phyloP scores from a whole-genome alignment of 1,140 invertebrate genomes.

The Temnothorax longispinosus region DNA sequence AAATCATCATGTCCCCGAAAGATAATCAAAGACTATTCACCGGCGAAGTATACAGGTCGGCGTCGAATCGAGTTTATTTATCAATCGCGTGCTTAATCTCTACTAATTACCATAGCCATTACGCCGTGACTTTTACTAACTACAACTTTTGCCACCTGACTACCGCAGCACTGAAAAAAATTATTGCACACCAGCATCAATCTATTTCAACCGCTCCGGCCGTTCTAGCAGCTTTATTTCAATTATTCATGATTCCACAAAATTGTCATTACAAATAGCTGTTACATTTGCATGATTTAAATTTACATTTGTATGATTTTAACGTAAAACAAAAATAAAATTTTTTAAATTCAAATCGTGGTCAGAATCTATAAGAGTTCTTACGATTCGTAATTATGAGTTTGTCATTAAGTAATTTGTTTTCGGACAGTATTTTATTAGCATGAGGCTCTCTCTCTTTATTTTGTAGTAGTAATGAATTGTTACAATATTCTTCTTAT shows the following conservation, averaged over 20 bases:
- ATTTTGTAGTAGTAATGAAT: not conserved
- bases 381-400: slow-evolving; percentile 5
- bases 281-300: not conserved
- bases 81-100: slow-evolving; percentile 67
- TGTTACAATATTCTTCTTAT: not conserved
- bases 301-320: not conserved
- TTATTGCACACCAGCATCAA: slow-evolving; percentile 5
- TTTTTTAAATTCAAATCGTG: not conserved
- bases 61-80: slow-evolving; percentile 70
- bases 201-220: not conserved
- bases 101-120: slow-evolving; percentile 73
- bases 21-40: slow-evolving; percentile 35
- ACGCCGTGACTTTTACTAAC: slow-evolving; percentile 77
- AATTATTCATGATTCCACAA: not conserved
- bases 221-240: not conserved
- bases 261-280: not conserved
- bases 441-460: not conserved
- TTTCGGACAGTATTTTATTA: not conserved
- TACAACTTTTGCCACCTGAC: slow-evolving; percentile 67
- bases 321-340: not conserved
- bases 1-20: slow-evolving; percentile 47
- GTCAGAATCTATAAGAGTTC: not conserved
- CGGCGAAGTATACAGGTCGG: not conserved
- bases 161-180: not conserved
- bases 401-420: not conserved